These are phyloP conservation scores for Hippolais icterina DNA, from an alignment of 2,113 vertebrate genomes.

Conservation along the genomic window DNA sequence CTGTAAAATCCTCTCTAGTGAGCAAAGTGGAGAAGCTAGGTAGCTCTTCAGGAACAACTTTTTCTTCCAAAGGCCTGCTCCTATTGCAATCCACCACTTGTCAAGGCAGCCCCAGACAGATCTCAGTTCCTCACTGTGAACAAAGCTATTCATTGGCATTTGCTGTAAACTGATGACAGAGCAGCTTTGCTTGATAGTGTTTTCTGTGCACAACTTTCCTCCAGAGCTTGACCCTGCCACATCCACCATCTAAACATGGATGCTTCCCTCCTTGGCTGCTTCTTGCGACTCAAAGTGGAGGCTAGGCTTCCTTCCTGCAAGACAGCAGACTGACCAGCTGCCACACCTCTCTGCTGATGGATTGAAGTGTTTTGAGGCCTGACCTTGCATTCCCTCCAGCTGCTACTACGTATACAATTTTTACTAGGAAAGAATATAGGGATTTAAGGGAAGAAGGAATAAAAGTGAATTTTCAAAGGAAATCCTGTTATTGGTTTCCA, in stretches of 20 bases:
- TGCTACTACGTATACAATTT: background rate
- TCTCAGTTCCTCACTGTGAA: background rate
- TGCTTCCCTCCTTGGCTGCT: background rate
- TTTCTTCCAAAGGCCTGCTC: background rate
- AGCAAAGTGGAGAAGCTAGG: background rate
- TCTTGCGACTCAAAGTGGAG: background rate
- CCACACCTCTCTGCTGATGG: constrained; percentile 23
- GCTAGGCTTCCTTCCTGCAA: background rate
- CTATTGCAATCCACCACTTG: background rate
- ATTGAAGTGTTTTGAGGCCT: constrained; percentile 12
- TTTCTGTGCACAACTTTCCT: background rate
- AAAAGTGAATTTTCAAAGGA: constrained; percentile 59
- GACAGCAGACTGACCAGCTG: background rate
- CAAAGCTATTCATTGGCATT: background rate
- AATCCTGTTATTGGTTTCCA: constrained; percentile 53
- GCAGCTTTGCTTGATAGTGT: background rate
- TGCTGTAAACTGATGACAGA: background rate
- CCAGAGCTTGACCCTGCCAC: background rate
- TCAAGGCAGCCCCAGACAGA: background rate
- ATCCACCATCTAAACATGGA: background rate
- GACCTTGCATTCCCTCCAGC: background rate
- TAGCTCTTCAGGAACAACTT: background rate
- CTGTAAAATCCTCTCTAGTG: background rate
- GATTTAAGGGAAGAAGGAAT: constrained; percentile 47
- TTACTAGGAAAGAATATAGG: constrained; percentile 59